Conservation (phyloP, 2,113 vertebrate genomes). For the Phoenicopterus ruber region DNA sequence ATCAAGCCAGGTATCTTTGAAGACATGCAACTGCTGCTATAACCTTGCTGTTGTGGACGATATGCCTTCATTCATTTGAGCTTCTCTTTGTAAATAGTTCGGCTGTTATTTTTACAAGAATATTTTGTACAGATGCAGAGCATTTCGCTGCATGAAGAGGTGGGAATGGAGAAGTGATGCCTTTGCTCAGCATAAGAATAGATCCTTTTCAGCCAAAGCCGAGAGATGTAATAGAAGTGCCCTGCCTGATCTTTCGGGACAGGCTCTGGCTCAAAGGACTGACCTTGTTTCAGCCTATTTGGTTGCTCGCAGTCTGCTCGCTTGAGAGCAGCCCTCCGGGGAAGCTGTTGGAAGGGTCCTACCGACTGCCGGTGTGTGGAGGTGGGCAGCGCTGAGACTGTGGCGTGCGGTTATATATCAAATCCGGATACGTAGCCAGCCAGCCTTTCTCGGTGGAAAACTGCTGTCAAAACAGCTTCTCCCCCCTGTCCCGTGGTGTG, state of each 20-base stretch:
- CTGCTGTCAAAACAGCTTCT: background rate
- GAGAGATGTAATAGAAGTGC: rapidly evolving
- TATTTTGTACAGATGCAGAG: background rate
- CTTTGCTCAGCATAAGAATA: background rate
- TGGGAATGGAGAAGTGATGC: background rate
- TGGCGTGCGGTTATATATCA: background rate
- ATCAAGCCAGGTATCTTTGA: background rate
- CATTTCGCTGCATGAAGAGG: background rate
- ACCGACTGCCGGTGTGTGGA: rapidly evolving
- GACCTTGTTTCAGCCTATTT: background rate
- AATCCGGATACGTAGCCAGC: rapidly evolving
- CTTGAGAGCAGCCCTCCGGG: background rate
- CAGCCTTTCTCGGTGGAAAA: background rate
- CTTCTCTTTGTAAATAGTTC: background rate
- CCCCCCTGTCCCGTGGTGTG: too few relatives aligned
- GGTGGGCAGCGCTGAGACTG: background rate
- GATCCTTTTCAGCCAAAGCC: background rate
- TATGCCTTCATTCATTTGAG: background rate
- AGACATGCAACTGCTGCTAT: slow-evolving; percentile 17
- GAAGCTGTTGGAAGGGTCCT: background rate
- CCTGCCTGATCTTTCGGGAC: background rate
- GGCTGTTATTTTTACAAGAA: background rate
- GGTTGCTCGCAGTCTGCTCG: background rate
- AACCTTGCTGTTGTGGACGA: background rate
- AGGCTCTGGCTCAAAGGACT: background rate